Evolutionary conservation across 2,888 invertebrate species (phyloP), one percentile per base, ranked within the genome.

Genomic region (Yponomeuta evonymella): DNA sequence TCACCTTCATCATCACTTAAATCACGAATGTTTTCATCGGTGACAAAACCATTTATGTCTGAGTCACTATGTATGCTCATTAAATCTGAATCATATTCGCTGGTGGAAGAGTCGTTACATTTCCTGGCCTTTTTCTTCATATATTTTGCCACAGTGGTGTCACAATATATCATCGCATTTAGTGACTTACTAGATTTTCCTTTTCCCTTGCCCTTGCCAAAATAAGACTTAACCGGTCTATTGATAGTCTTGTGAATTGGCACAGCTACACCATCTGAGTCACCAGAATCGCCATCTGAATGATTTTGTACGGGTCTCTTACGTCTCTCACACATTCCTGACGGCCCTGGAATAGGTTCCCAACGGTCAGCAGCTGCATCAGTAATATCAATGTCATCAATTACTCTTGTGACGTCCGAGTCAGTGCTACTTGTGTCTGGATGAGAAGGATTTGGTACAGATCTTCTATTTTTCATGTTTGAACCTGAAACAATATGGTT

Each of bases 91-190:
- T 66, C 66, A 66, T 15, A 66, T 33, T 66, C 66, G 66, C 66
- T 66, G 66, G 66, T 66, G 66, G 33, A 66, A 66, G 66, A 66
- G 66, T 66, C 66, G 30, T 11, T 33, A 66, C 66, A 66, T 66
- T 66, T 66, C 66, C 66, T 66, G 66, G 66, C 66, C 66, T 66
- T 36, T 66, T 66, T 66, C 66, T 66, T 66, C 11, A 66, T 66
- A 66, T 33, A 66, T 33, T 66, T 66, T 66, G 33, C 66, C 36
- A 66, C 66, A 33, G 66, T 66, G 66, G 66, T 66, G 66, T 66
- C 66, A 66, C 66, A 66, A 15, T 30, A 66, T 66, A 33, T 12
- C 66, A 66, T 33, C 66, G 9, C 30, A 66, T 66, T 66, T 66
- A 33, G 29, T 66, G 66, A 33, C 66, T 30, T 15, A 11, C 66